Conservation (phyloP, 2,797 vertebrate genomes). For the Pelodytes ibericus region DNA sequence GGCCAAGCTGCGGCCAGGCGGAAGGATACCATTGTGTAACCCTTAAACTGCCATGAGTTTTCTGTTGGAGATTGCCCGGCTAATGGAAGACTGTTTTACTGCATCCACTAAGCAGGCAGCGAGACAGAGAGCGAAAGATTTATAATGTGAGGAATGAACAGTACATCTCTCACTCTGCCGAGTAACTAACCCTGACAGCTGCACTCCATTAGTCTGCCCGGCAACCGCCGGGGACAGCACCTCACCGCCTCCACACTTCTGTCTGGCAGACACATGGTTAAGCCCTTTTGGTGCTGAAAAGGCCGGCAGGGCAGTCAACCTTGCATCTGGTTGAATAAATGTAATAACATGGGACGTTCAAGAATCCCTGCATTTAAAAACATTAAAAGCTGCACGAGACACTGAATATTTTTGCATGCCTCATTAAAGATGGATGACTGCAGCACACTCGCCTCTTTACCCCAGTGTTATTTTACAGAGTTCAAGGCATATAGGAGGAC, state of each 20-base stretch:
- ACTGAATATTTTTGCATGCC: conserved; percentile 1
- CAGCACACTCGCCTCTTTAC: not conserved
- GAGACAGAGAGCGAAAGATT: conserved; percentile 59
- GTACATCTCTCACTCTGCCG: conserved; percentile 31
- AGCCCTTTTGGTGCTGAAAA: conserved; percentile 8
- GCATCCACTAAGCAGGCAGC: not conserved
- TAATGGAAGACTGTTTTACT: not conserved
- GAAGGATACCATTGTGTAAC: not conserved
- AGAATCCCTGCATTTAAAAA: conserved; percentile 1
- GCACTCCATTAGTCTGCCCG: conserved; percentile 79
- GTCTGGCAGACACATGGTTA: conserved; percentile 6
- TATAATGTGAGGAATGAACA: conserved; percentile 56
- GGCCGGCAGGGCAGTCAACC: not conserved
- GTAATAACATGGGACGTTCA: conserved; percentile 6
- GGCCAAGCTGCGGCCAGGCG: too few species aligned
- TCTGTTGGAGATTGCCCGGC: not conserved
- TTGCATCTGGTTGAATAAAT: conserved; percentile 10
- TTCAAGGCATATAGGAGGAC: not conserved
- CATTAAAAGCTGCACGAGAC: not conserved
- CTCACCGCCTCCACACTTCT: not conserved
- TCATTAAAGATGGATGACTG: not conserved
- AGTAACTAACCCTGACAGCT: conserved; percentile 68
- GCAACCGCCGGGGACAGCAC: conserved; percentile 60
- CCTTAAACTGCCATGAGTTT: not conserved
- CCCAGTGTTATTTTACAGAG: not conserved